These are phyloP conservation scores for Podilymbus podiceps DNA, from an alignment of 2,113 vertebrate genomes.

Conservation along the genomic window DNA sequence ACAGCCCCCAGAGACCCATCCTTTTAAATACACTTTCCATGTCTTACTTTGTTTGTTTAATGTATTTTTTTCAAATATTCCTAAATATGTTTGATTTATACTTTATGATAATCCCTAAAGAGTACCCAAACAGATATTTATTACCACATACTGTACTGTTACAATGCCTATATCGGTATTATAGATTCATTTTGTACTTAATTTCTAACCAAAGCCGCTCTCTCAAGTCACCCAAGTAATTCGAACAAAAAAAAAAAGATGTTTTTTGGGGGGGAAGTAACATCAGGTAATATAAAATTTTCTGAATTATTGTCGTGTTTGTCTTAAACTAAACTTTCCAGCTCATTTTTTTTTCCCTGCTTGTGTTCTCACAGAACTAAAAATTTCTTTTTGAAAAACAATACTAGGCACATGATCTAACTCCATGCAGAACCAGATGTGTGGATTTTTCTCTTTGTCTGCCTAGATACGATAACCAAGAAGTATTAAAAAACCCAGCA, in stretches of 20 bases:
- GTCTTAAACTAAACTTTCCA: background rate
- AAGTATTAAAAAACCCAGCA: background rate
- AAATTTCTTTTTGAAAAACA: background rate
- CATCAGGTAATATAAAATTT: background rate
- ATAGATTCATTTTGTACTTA: background rate
- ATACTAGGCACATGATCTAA: background rate
- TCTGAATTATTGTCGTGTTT: background rate
- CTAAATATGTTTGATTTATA: background rate
- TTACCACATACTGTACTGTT: background rate
- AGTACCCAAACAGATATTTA: background rate
- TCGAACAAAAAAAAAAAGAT: background rate
- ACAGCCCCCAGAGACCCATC: background rate
- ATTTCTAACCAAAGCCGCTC: background rate
- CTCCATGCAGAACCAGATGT: background rate
- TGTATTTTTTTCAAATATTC: background rate
- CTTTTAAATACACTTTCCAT: background rate
- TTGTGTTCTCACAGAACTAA: background rate
- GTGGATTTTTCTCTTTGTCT: background rate
- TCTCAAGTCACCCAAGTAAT: background rate
- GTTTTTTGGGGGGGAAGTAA: background rate
- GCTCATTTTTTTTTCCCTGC: background rate
- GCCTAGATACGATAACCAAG: fast-evolving
- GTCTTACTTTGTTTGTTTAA: background rate
- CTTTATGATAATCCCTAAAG: background rate
- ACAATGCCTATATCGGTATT: background rate